phyloP scores from a whole-genome alignment of 2,888 invertebrate genomes.

The Thumatha senex region DNA sequence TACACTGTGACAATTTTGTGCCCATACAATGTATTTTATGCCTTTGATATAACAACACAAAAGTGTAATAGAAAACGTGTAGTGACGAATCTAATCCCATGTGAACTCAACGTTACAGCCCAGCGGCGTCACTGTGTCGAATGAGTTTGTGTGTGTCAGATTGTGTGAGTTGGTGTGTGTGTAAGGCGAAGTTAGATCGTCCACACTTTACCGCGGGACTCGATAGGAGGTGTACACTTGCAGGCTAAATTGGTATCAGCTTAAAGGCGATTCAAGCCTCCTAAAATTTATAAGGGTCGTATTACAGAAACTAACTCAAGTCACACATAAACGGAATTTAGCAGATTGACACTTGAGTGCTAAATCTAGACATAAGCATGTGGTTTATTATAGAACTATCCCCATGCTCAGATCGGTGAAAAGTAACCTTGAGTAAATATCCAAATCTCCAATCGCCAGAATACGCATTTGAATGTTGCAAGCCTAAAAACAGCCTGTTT shows the following conservation, averaged over 20 bases:
- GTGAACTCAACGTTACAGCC: conserved; percentile 61
- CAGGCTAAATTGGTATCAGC: conserved; percentile 27
- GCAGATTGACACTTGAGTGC: too few relatives aligned
- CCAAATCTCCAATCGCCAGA: too few relatives aligned
- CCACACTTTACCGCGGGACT: conserved; percentile 82
- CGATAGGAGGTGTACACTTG: conserved; percentile 71
- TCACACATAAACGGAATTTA: too few relatives aligned
- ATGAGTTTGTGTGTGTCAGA: conserved; percentile 34
- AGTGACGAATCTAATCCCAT: conserved; percentile 72
- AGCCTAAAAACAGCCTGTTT: too few relatives aligned
- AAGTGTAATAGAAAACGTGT: conserved; percentile 42
- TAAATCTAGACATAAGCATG: too few relatives aligned
- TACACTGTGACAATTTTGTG: conserved; percentile 26
- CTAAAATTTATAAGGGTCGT: neutral
- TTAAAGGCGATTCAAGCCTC: neutral
- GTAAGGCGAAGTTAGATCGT: conserved; percentile 82
- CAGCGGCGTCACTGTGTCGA: conserved; percentile 56
- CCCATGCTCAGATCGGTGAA: too few relatives aligned
- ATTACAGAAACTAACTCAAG: too few relatives aligned
- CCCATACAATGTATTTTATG: conserved; percentile 6
- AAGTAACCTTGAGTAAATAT: too few relatives aligned
- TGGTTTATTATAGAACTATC: too few relatives aligned
- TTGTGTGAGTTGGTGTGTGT: conserved; percentile 53
- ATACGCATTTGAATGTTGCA: too few relatives aligned
- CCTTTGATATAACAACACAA: conserved; percentile 24